These are phyloP conservation scores for Rhagonycha fulva DNA, from an alignment of 2,888 invertebrate genomes.

Conservation along the genomic window DNA sequence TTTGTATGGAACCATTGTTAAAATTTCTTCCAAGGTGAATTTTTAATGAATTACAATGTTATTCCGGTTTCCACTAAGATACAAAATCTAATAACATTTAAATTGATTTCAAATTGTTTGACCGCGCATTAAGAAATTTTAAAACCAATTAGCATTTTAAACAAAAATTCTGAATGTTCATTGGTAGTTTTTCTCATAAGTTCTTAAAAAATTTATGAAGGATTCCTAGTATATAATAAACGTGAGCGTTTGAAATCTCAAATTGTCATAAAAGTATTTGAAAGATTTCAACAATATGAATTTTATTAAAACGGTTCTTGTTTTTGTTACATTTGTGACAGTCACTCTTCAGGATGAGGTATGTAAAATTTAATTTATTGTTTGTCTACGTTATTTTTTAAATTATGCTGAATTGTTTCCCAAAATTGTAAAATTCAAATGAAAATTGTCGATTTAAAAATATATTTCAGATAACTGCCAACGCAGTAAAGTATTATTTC, in stretches of 20 bases:
- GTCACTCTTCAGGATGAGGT: neutral
- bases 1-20: neutral
- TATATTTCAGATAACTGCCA: neutral
- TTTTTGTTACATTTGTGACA: neutral
- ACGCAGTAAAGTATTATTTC: neutral
- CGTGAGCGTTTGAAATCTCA: neutral
- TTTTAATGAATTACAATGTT: neutral
- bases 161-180: neutral
- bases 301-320: neutral
- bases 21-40: neutral
- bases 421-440: neutral
- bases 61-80: neutral
- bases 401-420: neutral
- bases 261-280: neutral
- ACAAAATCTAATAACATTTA: neutral
- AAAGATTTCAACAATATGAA: neutral
- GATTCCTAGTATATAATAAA: neutral
- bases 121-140: neutral
- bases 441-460: neutral
- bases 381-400: neutral
- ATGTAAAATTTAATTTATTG: neutral
- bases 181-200: neutral
- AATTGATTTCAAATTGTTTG: neutral
- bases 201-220: neutral
- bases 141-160: neutral